Evolutionary conservation across 1,140 invertebrate species (phyloP), one percentile per base, ranked within the genome.

Genomic region (Micrasema minimum): DNA sequence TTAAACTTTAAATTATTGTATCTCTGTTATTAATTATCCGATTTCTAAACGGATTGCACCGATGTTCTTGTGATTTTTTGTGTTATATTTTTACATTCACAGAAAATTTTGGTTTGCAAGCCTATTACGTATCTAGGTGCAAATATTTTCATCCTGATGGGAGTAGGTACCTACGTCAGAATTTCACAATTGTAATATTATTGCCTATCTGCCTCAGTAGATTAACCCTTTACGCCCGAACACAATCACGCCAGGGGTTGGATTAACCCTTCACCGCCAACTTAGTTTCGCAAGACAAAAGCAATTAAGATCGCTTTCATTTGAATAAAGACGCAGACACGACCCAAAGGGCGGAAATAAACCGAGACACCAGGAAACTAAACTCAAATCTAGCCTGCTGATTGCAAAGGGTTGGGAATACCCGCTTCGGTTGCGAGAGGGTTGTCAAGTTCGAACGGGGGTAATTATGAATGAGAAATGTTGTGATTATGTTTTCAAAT

Each of bases 271-370:
- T 67, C 41, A 23, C 55, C 35, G 22, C 37, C 35, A 41, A 59
- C 55, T 11, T 31, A n/a, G 55, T 14, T 41, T 6, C 35, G 37
- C 53, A 50, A 72, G 70, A 72, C 70, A 72, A 72, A 72, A 46
- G 64, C 70, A 72, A 72, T 72, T 72, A 72, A 50, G 41, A 46
- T 64, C 45, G 64, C 62, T 43, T 71, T 71, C 65, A 72, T 72
- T 72, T 72, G 70, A 59, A 72, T 72, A 67, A 71, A 66, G 64
- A 66, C 69, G 26, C 51, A 43, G 61, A 71, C 53, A 45, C 14
- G 37, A 48, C 22, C 45, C 35, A 41, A 59, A 72, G 38, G 70
- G 70, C 51, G 65, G 65, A 67, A 67, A 67, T 26, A 67, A 67
- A 67, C 65, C 55, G 53, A 26, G 53, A 66, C 20, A 62, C 65